Evolutionary conservation across 2,888 invertebrate genomes (phyloP), one percentile per base, ranked within the genome.

Genomic region (Petrolisthes manimaculis): DNA sequence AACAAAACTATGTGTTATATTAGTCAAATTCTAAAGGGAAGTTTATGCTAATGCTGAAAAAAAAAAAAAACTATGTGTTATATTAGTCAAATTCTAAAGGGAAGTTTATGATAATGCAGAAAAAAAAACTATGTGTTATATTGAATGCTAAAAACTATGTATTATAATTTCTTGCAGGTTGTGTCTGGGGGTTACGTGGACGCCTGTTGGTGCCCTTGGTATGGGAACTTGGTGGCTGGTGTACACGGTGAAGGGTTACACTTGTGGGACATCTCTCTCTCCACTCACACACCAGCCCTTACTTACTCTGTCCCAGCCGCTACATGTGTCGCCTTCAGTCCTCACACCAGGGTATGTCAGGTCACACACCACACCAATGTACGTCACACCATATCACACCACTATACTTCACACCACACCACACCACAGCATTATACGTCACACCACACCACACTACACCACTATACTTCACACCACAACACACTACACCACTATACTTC

Each of bases 141-240:
- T n/a, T n/a, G n/a, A n/a, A n/a, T n/a, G 37, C 37, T 37, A 2
- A 74, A 74, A 18, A 8, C 74, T 74, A 74, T 21, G 4, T 18
- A 3, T 1, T 61, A 18, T 18, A 14, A 5, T 53, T 61, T 21
- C 4, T 6, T 24, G 18, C 61, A 88, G 88, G 75, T 37, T 8
- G 80, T 88, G 75, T 51, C 88, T 0, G 89, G 89, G 4, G 90
- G 90, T 51, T 90, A 90, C 61, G 82, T 87, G 24, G 89, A 90
- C 79, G 88, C 89, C 6, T 85, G 83, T 14, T 90, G 90, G 90
- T 90, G 90, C 71, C 89, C 90, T n/a, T 90, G 90, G 90, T 90
- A 89, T 37, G 84, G 85, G 21, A 89, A 90, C 69, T 83, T 90
- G 54, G 67, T 90, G 9, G 90, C 87, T 0, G 90, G 79, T 4